phyloP scores from a whole-genome alignment of 2,888 invertebrate genomes.

The Dolichopus griseipennis region DNA sequence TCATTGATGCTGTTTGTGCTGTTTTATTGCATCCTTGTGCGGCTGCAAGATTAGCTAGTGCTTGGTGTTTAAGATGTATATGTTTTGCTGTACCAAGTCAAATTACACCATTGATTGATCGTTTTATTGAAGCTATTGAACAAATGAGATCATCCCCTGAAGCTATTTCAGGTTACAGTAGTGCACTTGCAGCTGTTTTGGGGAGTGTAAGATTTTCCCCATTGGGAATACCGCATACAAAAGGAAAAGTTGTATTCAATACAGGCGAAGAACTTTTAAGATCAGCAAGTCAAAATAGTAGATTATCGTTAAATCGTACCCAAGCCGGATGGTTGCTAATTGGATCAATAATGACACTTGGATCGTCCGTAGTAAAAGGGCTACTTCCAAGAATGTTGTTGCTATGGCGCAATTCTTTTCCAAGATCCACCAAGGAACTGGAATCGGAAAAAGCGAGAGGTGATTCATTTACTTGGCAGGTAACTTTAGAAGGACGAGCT shows the following conservation, averaged over 20 bases:
- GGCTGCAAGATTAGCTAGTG: conserved; percentile 86
- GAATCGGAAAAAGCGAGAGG: conserved; percentile 94
- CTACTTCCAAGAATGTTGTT: conserved; percentile 87
- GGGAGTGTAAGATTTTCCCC: conserved; percentile 86
- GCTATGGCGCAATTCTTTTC: conserved; percentile 96
- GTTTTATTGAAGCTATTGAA: conserved; percentile 79
- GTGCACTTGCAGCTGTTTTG: conserved; percentile 85
- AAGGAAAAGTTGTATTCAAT: conserved; percentile 94
- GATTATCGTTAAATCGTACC: conserved; percentile 87
- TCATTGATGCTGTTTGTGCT: conserved; percentile 52
- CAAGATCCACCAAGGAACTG: conserved; percentile 89
- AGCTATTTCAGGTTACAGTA: conserved; percentile 82
- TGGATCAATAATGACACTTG: conserved; percentile 92
- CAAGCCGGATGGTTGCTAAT: conserved; percentile 97
- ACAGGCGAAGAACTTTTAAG: conserved; percentile 93
- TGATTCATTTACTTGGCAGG: conserved; percentile 99
- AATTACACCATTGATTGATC: conserved; percentile 86
- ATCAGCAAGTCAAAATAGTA: conserved; percentile 93
- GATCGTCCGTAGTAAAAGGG: conserved; percentile 85
- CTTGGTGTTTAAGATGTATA: conserved; percentile 84
- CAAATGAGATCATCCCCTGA: conserved; percentile 82
- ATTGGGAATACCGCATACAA: conserved; percentile 90
- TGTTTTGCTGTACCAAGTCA: conserved; percentile 92
- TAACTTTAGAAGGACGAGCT: conserved; percentile 90
- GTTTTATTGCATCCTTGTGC: conserved; percentile 89